Evolutionary conservation across 2,113 vertebrate species (phyloP).

Genomic region (Marmota monax): DNA sequence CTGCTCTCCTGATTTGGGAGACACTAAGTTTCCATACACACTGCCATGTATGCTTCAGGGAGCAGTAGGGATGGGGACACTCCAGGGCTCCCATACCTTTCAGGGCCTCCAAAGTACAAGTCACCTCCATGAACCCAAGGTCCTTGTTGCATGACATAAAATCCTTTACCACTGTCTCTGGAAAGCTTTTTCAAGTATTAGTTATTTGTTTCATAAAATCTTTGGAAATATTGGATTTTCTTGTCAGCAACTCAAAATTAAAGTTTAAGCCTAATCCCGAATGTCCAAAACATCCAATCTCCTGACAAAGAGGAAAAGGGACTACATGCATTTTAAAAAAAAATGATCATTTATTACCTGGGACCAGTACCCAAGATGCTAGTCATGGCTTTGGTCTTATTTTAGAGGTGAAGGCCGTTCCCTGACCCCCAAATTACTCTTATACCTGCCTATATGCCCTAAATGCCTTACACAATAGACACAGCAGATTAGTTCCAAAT

Average conservation of each 20-base stretch:
- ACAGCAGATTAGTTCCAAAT: background rate
- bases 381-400: background rate
- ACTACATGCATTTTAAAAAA: background rate
- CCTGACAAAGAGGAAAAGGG: background rate
- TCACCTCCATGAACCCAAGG: background rate
- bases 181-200: background rate
- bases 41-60: fast-evolving
- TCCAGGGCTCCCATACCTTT: background rate
- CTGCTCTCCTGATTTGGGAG: background rate
- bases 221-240: background rate
- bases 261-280: constrained; percentile 6
- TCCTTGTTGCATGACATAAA: background rate
- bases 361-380: background rate
- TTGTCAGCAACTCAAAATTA: constrained; percentile 40
- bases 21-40: background rate
- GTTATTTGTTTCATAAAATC: background rate
- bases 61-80: no score
- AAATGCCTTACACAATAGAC: background rate
- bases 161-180: background rate
- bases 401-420: background rate
- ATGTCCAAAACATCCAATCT: constrained; percentile 10
- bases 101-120: background rate
- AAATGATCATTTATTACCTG: background rate
- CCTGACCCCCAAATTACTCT: background rate
- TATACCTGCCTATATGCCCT: background rate